Conservation (phyloP, 1,140 invertebrate genomes). For the Sarcophaga peregrina region DNA sequence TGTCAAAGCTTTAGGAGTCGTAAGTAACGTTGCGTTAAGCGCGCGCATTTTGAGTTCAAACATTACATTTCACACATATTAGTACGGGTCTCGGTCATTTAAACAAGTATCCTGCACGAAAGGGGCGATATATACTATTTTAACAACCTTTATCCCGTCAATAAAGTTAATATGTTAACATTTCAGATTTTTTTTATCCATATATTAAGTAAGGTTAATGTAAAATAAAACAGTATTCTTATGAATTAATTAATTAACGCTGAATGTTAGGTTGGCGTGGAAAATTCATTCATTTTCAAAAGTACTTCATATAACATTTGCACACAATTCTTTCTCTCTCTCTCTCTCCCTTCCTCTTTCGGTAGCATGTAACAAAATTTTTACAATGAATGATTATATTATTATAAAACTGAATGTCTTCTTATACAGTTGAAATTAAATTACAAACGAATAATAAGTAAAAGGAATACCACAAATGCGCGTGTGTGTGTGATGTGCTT, state of each 20-base stretch:
- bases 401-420: too few species aligned
- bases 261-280: constrained; percentile 1
- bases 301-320: background rate
- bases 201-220: background rate
- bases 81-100: too few species aligned
- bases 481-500: too few species aligned
- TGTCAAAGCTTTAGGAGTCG: constrained; percentile 5
- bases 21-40: constrained; percentile 26
- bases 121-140: background rate
- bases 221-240: background rate
- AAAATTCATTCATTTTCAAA: constrained; percentile 12
- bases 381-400: too few species aligned
- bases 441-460: too few species aligned
- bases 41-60: constrained; percentile 32
- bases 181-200: background rate
- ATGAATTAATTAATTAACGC: background rate
- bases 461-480: too few species aligned
- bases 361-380: too few species aligned
- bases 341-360: too few species aligned
- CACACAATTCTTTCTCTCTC: too few species aligned
- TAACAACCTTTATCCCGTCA: background rate
- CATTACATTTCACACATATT: background rate
- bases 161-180: background rate
- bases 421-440: too few species aligned
- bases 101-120: background rate